Base-by-base conservation (phyloP, 2,113 vertebrate species). In the Phrynocephalus versicolor region DNA sequence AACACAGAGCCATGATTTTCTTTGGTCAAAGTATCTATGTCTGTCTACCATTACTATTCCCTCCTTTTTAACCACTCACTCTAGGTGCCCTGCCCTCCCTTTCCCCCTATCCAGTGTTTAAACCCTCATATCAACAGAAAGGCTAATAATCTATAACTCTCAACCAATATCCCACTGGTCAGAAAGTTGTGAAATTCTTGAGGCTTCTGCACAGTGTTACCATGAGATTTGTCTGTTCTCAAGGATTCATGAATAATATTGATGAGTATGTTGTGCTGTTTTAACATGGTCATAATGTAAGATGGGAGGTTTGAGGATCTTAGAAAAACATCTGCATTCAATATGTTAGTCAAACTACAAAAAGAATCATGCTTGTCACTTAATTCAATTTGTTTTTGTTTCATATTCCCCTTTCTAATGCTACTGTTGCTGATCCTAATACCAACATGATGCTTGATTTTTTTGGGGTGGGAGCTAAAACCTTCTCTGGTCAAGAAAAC, bases 241-340 rank as follows among this genome's bases (percentile, higher is more conserved):
- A 41, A 90, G 83, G 89, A 86, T 89, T 92, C 81, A 70, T 91
- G 88, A 91, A 83, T 23, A 89, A 60, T 88, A 89, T 45, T 85
- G 88, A 93, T 14, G 37, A 93, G 91, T 89, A 91, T 71, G 88
- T 41, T 73, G 60, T 60, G 6, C 33, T 62, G 80, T 93, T 94
- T 91, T 91, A 64, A 84, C 62, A 41, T 57, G 80, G 73, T 81
- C 23, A 2, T 90, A 86, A 86, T 62, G 23, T 62, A 65, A 65
- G 25, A 41, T 79, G 79, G 60, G 71, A 89, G 87, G 27, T 69
- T 90, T 85, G 62, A 87, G 93, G 92, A 60, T 62, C 88, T 94
- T 92, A 91, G 88, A 85, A 82, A 92, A 95, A 90, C 33, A 87
- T 82, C 72, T 91, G 1, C 82, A 64, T 93, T 88, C 80, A 83